These are phyloP conservation scores for Myripristis murdjan DNA, from an alignment of 2,797 vertebrate species.

Conservation along the genomic window DNA sequence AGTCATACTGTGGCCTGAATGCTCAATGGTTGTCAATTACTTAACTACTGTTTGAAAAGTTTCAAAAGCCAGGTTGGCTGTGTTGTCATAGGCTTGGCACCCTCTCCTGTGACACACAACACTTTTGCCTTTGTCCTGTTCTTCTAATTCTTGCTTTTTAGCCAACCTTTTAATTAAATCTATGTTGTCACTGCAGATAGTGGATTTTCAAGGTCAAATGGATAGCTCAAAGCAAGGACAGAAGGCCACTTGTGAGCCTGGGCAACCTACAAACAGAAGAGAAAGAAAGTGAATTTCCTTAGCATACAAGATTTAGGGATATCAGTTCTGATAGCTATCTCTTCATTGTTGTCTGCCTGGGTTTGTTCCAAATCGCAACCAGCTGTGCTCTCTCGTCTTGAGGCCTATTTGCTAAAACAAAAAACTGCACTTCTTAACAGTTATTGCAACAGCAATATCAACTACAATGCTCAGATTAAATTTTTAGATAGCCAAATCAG, in stretches of 20 bases:
- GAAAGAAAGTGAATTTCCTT: conserved; percentile 65
- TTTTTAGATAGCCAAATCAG: conserved; percentile 16
- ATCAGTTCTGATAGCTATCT: conserved; percentile 73
- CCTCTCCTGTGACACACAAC: conserved; percentile 1
- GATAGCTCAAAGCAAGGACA: conserved; percentile 67
- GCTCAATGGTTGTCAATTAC: conserved; percentile 53
- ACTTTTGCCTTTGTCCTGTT: conserved; percentile 15
- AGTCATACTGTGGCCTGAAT: conserved; percentile 44
- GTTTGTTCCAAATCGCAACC: conserved; percentile 56
- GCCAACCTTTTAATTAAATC: conserved; percentile 64
- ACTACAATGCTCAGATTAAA: conserved; percentile 24
- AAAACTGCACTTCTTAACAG: conserved; percentile 38
- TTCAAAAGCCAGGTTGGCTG: conserved; percentile 16
- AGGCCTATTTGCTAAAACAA: conserved; percentile 43
- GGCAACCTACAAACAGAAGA: conserved; percentile 53
- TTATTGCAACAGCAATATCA: conserved; percentile 5
- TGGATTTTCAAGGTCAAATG: conserved; percentile 74
- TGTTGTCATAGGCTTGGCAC: background rate
- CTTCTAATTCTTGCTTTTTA: conserved; percentile 43
- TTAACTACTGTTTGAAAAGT: conserved; percentile 28
- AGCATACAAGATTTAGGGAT: conserved; percentile 61
- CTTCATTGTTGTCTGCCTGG: conserved; percentile 57
- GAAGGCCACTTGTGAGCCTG: conserved; percentile 47
- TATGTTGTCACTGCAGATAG: conserved; percentile 52
- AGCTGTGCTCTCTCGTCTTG: conserved; percentile 54